Base-by-base conservation (phyloP, 1,140 invertebrate genomes). In the Frieseomelitta varia region DNA sequence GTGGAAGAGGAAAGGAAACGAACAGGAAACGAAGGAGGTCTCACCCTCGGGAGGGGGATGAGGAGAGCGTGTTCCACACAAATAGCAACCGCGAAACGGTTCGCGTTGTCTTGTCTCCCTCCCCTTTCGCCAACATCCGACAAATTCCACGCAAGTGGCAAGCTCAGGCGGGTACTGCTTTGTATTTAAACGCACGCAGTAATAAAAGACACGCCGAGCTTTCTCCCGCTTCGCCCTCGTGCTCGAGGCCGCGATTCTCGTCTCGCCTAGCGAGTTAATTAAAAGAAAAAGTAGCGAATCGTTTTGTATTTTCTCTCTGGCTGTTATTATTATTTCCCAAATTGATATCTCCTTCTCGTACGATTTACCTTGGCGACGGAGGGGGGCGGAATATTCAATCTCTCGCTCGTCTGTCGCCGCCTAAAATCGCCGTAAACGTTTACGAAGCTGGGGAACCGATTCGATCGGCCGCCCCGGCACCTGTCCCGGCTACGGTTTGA, bases 141-240 rank as follows among this genome's bases (percentile, higher is more conserved):
- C 87, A 83, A 88, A 85, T 88, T 88, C 84, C 79, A 80, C 75
- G 72, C 65, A 79, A 88, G 87, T 76, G 77, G 77, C 27, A 39
- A 82, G 79, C 79, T 69, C 55, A 58, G 30, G 27, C 53, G 58
- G 11, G n/a, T n/a, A n/a, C n/a, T 78, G 83, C 88, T 89, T 89
- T 89, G 85, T 90, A 89, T 90, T 90, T 87, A 90, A 90, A 90
- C 87, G 86, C 84, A 87, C 67, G 79, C 85, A 67, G 79, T 87
- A 87, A 90, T 89, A 89, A 90, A 90, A 89, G 88, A 76, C 87
- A 74, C 88, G 69, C 67, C 53, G 63, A 75, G 71, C 27, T 27
- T 53, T 58, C 24, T 39, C 39, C 39, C 63, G 12, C 8, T 84
- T 84, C 79, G 67, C 65, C 68, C 76, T 63, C 65, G 78, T 27